Percentiles rank a stretch among this genome's conserved stretches.
Evolutionary conservation across 2,888 invertebrate species (phyloP).

Genomic region (Habroteleia sp.): DNA sequence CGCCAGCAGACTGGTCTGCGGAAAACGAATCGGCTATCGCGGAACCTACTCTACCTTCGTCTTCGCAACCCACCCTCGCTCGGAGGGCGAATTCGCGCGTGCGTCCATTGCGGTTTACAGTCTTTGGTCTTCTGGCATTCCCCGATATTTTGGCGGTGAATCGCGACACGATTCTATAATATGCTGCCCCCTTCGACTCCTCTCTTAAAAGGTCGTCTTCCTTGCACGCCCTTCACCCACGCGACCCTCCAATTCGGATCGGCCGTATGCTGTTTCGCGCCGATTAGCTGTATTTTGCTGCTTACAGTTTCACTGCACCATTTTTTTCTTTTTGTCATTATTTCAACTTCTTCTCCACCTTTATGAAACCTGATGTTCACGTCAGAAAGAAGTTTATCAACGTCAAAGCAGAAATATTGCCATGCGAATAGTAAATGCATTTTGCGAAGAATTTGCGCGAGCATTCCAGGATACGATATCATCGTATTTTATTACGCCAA

Average conservation of each 20-base stretch:
- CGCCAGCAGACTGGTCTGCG: conserved; percentile 80
- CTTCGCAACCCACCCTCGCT: conserved; percentile 53
- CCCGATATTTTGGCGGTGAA: conserved; percentile 57
- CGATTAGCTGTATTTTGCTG: conserved; percentile 5
- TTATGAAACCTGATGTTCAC: conserved; percentile 15
- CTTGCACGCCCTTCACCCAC: not conserved
- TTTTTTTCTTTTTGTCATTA: conserved; percentile 5
- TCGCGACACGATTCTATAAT: conserved; percentile 45
- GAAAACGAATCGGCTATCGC: conserved; percentile 71
- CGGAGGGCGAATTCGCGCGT: conserved; percentile 58
- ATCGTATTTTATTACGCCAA: conserved; percentile 33
- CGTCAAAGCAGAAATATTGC: conserved; percentile 36
- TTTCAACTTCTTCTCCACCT: conserved; percentile 7
- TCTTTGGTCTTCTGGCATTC: conserved; percentile 30
- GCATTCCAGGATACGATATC: conserved; percentile 16
- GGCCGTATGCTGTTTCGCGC: not conserved
- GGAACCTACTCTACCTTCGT: conserved; percentile 54
- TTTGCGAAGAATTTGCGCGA: conserved; percentile 11
- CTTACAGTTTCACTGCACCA: not conserved
- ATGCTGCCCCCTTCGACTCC: not conserved
- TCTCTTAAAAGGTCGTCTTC: not conserved
- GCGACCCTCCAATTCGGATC: not conserved
- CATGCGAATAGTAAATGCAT: conserved; percentile 19
- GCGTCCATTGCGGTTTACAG: conserved; percentile 61
- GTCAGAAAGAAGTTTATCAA: conserved; percentile 34